phyloP scores from a whole-genome alignment of 2,113 vertebrate genomes.

The Tragulus kanchil region DNA sequence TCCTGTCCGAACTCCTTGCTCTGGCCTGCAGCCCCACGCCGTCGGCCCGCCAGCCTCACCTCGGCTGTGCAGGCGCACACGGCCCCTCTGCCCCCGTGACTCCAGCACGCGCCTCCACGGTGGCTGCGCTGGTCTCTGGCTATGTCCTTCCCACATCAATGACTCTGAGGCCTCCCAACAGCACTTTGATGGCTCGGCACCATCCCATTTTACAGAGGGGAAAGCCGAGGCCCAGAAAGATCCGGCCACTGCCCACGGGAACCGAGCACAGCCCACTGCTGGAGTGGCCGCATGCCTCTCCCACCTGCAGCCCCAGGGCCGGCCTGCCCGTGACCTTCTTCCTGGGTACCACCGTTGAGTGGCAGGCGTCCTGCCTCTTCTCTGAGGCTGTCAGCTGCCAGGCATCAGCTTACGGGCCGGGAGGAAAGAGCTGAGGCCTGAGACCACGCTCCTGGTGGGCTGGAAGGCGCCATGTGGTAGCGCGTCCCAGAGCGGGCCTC shows the following conservation, averaged over 20 bases:
- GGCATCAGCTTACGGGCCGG: background rate
- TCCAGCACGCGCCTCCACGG: too few species aligned
- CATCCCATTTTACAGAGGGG: background rate
- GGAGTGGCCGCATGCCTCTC: background rate
- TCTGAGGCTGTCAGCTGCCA: background rate
- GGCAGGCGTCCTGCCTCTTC: background rate
- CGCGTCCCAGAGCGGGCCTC: rapidly evolving
- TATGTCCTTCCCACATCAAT: background rate
- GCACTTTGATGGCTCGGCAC: too few species aligned
- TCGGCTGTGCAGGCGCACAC: rapidly evolving
- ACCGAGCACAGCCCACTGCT: rapidly evolving
- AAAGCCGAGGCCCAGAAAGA: background rate
- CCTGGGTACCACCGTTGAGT: background rate
- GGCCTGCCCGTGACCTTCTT: background rate
- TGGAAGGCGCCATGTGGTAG: rapidly evolving
- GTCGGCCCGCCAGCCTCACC: background rate
- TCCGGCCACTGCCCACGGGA: rapidly evolving
- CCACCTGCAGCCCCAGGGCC: background rate
- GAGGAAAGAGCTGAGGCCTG: background rate
- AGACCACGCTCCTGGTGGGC: background rate
- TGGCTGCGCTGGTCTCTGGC: background rate
- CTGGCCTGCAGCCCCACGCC: background rate
- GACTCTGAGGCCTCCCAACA: background rate
- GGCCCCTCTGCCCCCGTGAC: background rate
- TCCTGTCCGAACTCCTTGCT: background rate